A percentile compares a stretch with the other conserved stretches of the same genome.
These are phyloP conservation scores for Platyrinchus mystaceus DNA, from an alignment of 2,797 vertebrate species.

Conservation along the genomic window DNA sequence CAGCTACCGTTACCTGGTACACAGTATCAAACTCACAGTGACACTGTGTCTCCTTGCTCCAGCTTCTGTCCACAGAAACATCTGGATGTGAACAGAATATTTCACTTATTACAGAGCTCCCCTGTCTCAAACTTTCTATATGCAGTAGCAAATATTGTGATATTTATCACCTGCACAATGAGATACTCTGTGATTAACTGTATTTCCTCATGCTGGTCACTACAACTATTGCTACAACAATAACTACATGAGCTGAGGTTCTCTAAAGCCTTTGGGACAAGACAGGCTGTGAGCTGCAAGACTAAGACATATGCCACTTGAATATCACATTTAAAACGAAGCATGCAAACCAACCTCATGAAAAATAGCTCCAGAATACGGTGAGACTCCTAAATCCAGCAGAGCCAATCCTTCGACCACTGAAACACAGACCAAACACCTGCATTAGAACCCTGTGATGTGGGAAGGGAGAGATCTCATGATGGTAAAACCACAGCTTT, in stretches of 20 bases:
- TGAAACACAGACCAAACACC: constrained; percentile 67
- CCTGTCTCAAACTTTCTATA: neutral
- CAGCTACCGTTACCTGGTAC: neutral
- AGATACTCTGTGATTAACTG: neutral
- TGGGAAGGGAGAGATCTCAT: neutral
- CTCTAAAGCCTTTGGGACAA: neutral
- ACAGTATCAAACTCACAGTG: neutral
- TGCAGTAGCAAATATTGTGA: neutral
- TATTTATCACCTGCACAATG: neutral
- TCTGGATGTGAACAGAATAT: neutral
- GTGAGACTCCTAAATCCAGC: constrained; percentile 93
- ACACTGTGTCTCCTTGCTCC: neutral
- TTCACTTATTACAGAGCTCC: neutral
- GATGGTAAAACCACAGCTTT: neutral
- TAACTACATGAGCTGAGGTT: neutral
- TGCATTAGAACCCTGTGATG: neutral
- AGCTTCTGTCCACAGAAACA: neutral
- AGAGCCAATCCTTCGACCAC: constrained; percentile 95
- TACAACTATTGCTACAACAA: neutral
- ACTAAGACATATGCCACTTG: neutral
- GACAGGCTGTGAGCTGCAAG: neutral
- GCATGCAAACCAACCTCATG: constrained; percentile 86
- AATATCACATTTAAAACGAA: neutral
- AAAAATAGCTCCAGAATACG: constrained; percentile 95
- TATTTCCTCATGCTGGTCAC: neutral